These are phyloP conservation scores for Peromyscus attwateri DNA, from an alignment of 2,797 vertebrate species.

Conservation along the genomic window DNA sequence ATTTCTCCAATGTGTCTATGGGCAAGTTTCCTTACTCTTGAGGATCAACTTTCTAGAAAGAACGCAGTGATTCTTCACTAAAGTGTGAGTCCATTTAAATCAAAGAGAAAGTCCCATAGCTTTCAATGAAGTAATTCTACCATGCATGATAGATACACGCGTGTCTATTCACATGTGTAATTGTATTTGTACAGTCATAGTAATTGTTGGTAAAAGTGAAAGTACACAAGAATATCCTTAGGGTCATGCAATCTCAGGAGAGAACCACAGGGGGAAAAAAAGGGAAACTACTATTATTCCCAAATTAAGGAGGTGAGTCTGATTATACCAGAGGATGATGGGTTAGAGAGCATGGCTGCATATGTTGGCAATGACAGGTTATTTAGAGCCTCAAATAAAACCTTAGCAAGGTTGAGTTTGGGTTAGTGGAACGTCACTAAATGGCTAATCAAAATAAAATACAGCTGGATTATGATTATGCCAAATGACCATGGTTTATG, in stretches of 20 bases:
- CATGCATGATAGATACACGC: neutral
- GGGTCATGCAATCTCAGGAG: neutral
- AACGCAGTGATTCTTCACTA: neutral
- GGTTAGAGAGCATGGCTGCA: neutral
- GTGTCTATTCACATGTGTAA: neutral
- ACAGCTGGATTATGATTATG: constrained; percentile 34
- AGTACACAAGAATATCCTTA: neutral
- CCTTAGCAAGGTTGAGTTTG: neutral
- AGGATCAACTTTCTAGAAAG: neutral
- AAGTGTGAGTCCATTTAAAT: neutral
- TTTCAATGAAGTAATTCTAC: constrained; percentile 8
- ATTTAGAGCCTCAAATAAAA: neutral
- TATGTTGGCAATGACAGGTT: neutral
- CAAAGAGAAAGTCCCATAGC: neutral
- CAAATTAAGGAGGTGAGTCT: neutral
- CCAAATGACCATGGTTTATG: constrained; percentile 21
- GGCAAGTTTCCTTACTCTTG: neutral
- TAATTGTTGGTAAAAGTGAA: neutral
- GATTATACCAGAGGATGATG: neutral
- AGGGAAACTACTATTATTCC: neutral
- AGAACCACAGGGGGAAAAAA: neutral
- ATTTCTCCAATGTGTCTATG: neutral
- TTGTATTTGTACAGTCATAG: neutral
- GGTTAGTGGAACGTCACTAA: neutral
- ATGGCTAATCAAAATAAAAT: neutral